Base-by-base conservation (phyloP, 2,888 invertebrate genomes). In the Caenorhabditis sp. region DNA sequence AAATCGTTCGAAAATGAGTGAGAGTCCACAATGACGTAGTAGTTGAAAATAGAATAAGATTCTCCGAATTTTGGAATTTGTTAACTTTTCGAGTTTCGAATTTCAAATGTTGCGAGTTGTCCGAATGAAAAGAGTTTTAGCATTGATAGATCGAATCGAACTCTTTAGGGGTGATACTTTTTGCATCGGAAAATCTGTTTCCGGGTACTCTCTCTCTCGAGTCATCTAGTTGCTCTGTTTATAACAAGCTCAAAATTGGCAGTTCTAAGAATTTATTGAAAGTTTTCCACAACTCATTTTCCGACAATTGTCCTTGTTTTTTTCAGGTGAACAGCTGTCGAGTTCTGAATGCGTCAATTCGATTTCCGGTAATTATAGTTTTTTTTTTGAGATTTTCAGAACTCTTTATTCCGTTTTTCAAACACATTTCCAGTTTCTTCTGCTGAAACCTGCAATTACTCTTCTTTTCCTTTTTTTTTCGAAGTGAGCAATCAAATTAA, bases 401-500 rank as follows among this genome's bases (percentile, higher is more conserved):
- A 28, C 28, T 70, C 24, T 59, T 49, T 16, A 6, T 16, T 14
- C 19, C 38, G 6, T 38, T 44, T 16, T 47, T 64, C 64, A n/a
- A 19, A 41, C n/a, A 38, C n/a, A 56, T 26, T 68, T 51, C 16
- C 54, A 54, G 35, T 41, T 38, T 56, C 41, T 54, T 54, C 35
- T 69, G n/a, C 16, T 41, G 4, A 26, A 44, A 28, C 64, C 64
- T 74, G 64, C 74, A 74, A 74, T 74, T 74, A 74, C n/a, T 63
- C 4, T 4, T 16, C 56, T 19, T 64, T 64, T 64, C 74, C 54
- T 38, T 47, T 14, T 38, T 59, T n/a, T 19, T n/a, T n/a, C 8
- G 19, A 58, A 64, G 26, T 63, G 54, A 54, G 63, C 63, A 54
- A 74, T 64, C 74, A 74, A 64, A 44, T 74, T 74, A 74, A 74